phyloP scores from a whole-genome alignment of 2,888 invertebrate genomes.

The Eumacrocentrus americanus region DNA sequence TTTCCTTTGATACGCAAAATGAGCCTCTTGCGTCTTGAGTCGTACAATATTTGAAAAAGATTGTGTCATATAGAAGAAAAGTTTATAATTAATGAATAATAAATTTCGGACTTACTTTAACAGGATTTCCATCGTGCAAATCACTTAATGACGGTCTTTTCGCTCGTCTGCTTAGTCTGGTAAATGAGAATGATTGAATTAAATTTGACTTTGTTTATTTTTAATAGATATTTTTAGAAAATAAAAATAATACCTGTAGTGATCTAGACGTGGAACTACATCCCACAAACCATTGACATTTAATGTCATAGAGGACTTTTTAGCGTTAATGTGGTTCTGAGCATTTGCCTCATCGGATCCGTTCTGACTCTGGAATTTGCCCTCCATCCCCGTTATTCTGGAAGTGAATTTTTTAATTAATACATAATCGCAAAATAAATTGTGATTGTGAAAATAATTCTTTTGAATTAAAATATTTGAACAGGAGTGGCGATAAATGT shows the following conservation, averaged over 20 bases:
- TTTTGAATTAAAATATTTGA: too few species aligned
- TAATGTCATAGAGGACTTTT: slow-evolving; percentile 53
- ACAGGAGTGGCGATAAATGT: too few species aligned
- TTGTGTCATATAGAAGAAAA: too few species aligned
- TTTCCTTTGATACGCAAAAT: too few species aligned
- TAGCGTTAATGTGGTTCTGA: slow-evolving; percentile 47
- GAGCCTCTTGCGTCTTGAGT: too few species aligned
- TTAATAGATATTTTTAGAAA: slow-evolving; percentile 2
- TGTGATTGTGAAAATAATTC: not conserved
- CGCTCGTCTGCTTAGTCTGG: slow-evolving; percentile 67
- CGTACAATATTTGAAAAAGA: too few species aligned
- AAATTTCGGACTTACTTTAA: slow-evolving; percentile 63
- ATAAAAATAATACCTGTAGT: slow-evolving; percentile 50
- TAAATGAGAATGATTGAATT: slow-evolving; percentile 9
- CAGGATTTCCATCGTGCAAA: slow-evolving; percentile 68
- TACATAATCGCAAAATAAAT: too few species aligned
- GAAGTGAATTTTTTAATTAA: not conserved
- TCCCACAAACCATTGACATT: slow-evolving; percentile 59
- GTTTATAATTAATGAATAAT: too few species aligned
- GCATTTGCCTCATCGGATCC: slow-evolving; percentile 47
- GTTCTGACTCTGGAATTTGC: slow-evolving; percentile 46
- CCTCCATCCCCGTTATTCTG: slow-evolving; percentile 51
- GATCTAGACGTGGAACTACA: slow-evolving; percentile 57
- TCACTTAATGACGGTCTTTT: slow-evolving; percentile 86
- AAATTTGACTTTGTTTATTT: slow-evolving; percentile 4